These are phyloP conservation scores for Eupeodes latifasciatus DNA, from an alignment of 2,888 invertebrate genomes.

Conservation along the genomic window DNA sequence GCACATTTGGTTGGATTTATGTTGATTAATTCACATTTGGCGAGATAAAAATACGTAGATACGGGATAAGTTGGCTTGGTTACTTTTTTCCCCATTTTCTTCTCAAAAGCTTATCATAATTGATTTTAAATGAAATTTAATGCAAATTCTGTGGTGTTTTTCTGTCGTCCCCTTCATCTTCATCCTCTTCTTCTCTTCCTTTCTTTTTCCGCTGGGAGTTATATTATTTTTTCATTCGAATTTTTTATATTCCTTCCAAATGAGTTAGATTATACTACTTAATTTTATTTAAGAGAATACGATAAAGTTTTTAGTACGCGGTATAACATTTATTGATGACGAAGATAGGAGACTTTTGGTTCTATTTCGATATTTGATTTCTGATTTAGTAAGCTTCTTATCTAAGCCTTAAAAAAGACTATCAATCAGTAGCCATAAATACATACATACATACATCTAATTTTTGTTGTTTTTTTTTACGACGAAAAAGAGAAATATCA, in stretches of 20 bases:
- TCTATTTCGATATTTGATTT: neutral
- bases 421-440: conserved; percentile 58
- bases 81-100: neutral
- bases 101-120: conserved; percentile 49
- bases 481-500: conserved; percentile 31
- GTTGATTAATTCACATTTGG: conserved; percentile 72
- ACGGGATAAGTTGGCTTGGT: neutral
- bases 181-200: neutral
- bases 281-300: conserved; percentile 32
- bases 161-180: neutral
- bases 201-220: no score
- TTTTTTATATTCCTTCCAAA: conserved; percentile 37
- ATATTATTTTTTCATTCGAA: conserved; percentile 31
- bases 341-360: neutral
- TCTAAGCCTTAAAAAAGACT: conserved; percentile 34
- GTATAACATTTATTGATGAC: conserved; percentile 18
- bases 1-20: conserved; percentile 74
- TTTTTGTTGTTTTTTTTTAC: conserved; percentile 26
- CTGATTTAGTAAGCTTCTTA: conserved; percentile 10
- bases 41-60: conserved; percentile 11
- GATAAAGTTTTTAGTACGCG: conserved; percentile 44
- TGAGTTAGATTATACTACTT: conserved; percentile 45
- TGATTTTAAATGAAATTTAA: conserved; percentile 72
- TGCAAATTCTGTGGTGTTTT: conserved; percentile 50
- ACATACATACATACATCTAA: conserved; percentile 2